Base-by-base conservation (phyloP, 2,797 vertebrate genomes). In the Takifugu rubripes region DNA sequence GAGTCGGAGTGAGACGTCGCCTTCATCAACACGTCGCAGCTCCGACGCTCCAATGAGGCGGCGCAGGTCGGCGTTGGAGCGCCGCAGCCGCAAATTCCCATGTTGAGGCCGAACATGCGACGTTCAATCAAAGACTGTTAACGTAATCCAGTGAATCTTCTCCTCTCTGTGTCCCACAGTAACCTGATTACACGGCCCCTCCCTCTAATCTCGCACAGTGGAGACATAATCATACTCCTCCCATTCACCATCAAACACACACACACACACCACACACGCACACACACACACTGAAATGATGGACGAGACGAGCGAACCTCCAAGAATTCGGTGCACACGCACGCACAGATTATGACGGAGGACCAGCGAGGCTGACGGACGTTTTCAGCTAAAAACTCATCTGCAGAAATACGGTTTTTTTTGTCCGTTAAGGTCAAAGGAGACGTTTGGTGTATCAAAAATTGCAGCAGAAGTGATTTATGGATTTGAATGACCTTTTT, bases 131-230 rank as follows among this genome's bases (percentile, higher is more conserved):
- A 79, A 78, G 58, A 53, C 59, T 64, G 75, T 75, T 66, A 64
- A 73, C 54, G 64, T 86, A 85, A 86, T 84, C 85, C 77, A 72
- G 66, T 61, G 65, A 74, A 70, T 78, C 62, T 70, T 74, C 77
- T 55, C 25, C 64, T 69, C 48, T 60, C 58, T 55, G 59, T 72
- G 65, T 52, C 29, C 67, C 43, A 50, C 50, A 62, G 64, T 77
- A 88, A 77, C 72, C 79, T 84, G 84, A 82, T 89, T 85, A 83
- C 53, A 66, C 56, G 24, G 54, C 42, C 72, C 54, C 66, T 53
- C 65, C 44, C 69, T 68, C 60, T 84, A 81, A 86, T 87, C 81
- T 81, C 79, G 77, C 60, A 55, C 61, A 51, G 61, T 49, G 2
- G 61, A 68, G 62, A 77, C 64, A 74, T 57, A 75, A 77, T 75